Base-by-base conservation (phyloP, 2,797 vertebrate genomes). In the Mormyrus hasselquistii region DNA sequence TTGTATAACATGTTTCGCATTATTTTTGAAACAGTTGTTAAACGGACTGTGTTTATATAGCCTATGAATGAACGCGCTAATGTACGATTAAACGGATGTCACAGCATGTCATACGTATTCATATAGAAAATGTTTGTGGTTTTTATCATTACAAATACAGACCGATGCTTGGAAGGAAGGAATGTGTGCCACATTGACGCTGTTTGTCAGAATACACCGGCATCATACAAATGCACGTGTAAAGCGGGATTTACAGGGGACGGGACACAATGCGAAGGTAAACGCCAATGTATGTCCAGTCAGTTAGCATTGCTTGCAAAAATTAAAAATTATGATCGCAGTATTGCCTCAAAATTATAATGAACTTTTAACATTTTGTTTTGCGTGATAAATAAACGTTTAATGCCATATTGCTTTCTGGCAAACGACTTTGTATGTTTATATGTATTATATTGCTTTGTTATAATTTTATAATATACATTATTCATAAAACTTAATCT, bases 101-200 rank as follows among this genome's bases (percentile, higher is more conserved):
- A 41, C 53, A 19, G 25, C 19, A 41, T 87, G 52, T 57, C 52
- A 38, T 57, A 53, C 5, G 14, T 25, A 50, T 84, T 29, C 85
- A 34, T 50, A 87, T 41, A n/a, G 25, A 29, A 53, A 57, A 57
- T 29, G 52, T 57, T 53, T 52, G 49, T 10, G 82, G 19, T 85
- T 85, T 85, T 85, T n/a, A 52, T 85, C 9, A 29, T 85, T 29
- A n/a, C 57, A 96, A 95, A 96, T 89, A 93, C 96, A 94, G 98
- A 99, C 55, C 97, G 97, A 44, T 99, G 98, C 92, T 94, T 96
- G 88, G 96, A 97, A 89, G 97, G 96, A 89, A 97, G 96, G 87
- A 98, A 99, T 91, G 96, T 96, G 94, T 99, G 99, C 96, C 98
- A 99, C 93, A 95, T 97, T 44, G 97, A 99, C 92, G 98, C 98